These are phyloP conservation scores for Dendrolimus houi DNA, from an alignment of 2,888 invertebrate species.

Conservation along the genomic window DNA sequence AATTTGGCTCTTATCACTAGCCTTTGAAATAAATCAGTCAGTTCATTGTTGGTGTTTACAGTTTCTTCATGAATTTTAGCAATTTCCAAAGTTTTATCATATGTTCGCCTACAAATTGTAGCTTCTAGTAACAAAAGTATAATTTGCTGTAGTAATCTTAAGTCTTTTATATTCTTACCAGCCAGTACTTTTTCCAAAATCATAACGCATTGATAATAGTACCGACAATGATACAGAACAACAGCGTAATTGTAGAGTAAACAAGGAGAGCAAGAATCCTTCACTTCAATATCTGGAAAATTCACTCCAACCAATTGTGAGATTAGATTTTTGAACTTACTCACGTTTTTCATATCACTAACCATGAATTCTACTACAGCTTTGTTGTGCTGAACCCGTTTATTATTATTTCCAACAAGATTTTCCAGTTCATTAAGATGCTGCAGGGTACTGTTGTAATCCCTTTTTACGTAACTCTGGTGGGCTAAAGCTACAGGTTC, in stretches of 20 bases:
- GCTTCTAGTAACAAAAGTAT: conserved; percentile 57
- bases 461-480: conserved; percentile 78
- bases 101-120: conserved; percentile 58
- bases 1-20: conserved; percentile 57
- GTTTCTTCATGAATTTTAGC: conserved; percentile 52
- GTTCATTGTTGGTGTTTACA: conserved; percentile 44
- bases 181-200: conserved; percentile 54
- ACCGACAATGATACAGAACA: conserved; percentile 83
- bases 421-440: conserved; percentile 80
- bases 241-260: conserved; percentile 88
- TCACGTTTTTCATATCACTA: conserved; percentile 83
- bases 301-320: conserved; percentile 75
- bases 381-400: conserved; percentile 88
- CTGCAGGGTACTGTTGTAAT: conserved; percentile 77
- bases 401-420: conserved; percentile 77
- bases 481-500: conserved; percentile 78
- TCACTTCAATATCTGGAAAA: conserved; percentile 57
- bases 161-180: conserved; percentile 53
- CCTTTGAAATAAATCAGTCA: conserved; percentile 51
- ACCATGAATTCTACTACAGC: conserved; percentile 89
- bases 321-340: conserved; percentile 82
- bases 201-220: conserved; percentile 80
- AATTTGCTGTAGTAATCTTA: conserved; percentile 47
- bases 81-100: conserved; percentile 56
- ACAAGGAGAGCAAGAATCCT: conserved; percentile 48